Base-by-base conservation (phyloP, 2,113 vertebrate species). In the Semnornis frantzii region DNA sequence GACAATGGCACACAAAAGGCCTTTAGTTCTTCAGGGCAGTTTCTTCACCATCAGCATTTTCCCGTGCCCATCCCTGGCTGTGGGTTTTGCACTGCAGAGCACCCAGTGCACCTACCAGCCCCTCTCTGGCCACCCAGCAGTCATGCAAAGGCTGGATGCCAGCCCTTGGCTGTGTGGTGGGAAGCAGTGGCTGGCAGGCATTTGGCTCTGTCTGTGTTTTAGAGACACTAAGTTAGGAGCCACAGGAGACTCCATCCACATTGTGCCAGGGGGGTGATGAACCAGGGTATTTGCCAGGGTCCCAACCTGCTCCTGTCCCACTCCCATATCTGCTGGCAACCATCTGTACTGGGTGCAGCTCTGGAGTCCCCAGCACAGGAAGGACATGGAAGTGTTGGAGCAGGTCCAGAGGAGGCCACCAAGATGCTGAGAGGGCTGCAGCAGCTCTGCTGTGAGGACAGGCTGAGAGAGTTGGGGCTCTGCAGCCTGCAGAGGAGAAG, bases 1-100 rank as follows among this genome's bases (percentile, higher is more conserved):
- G 66, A 92, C 83, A 95, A 91, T 90, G 66, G 84, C 68, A 78
- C 66, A 95, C 91, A 89, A 94, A 94, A 89, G 91, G 95, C 80
- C 87, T 95, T 95, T 92, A 96, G 85, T 64, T 65, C 85, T 70
- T 94, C 89, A 14, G 68, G 86, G 81, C 58, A 16, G 20, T 92
- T 93, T 94, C 72, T 88, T 92, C 82, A 4, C 70, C 65, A 27
- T 96, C 92, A 95, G 92, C 89, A 59, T 20, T 96, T 95, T 90
- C 80, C 80, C 27, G 1, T 91, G 85, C 82, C 94, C 82, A 81
- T 71, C 9, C 63, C 85, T 91, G 85, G 81, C 92, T 31, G n/a
- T 3, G 89, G 79, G 75, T 60, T 85, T 42, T 48, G 82, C 50
- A 3, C 89, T 64, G 84, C 84, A 5, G 12, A 60, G 85, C 9